phyloP scores from a whole-genome alignment of 2,888 invertebrate genomes.

The Diarsia rubi region DNA sequence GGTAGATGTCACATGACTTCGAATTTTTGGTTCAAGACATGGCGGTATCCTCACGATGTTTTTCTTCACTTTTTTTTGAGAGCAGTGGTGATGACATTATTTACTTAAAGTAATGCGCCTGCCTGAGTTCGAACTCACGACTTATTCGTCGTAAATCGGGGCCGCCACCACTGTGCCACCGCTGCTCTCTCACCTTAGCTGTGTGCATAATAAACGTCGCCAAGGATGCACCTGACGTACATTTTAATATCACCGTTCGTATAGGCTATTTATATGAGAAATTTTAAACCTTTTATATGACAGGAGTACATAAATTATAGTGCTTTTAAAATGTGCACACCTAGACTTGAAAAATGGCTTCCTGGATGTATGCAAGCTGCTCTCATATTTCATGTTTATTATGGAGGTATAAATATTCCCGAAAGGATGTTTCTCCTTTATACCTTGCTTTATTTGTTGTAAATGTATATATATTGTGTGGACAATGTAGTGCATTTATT shows the following conservation, averaged over 20 bases:
- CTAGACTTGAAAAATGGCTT: conserved; percentile 49
- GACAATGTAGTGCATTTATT: conserved; percentile 2
- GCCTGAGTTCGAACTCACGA: too few species aligned
- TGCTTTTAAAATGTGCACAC: conserved; percentile 17
- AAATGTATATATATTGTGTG: conserved; percentile 22
- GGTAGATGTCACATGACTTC: too few species aligned
- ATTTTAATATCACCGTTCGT: not conserved
- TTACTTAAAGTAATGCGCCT: too few species aligned
- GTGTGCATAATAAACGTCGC: too few species aligned
- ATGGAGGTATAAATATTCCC: conserved; percentile 18
- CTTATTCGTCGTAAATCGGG: too few species aligned
- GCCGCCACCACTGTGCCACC: too few species aligned
- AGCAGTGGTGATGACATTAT: too few species aligned
- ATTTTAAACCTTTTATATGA: not conserved
- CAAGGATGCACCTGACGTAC: not conserved
- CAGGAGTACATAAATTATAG: not conserved
- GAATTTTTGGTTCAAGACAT: too few species aligned
- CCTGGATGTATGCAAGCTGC: conserved; percentile 38
- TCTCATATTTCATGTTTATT: conserved; percentile 57
- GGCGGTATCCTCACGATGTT: too few species aligned
- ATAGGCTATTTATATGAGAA: not conserved
- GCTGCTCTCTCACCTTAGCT: too few species aligned
- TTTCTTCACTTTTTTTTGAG: too few species aligned
- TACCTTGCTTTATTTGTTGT: conserved; percentile 3
- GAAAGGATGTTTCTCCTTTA: conserved; percentile 8